Evolutionary conservation across 1,140 invertebrate species (phyloP).

Genomic region (Cherax destructor): DNA sequence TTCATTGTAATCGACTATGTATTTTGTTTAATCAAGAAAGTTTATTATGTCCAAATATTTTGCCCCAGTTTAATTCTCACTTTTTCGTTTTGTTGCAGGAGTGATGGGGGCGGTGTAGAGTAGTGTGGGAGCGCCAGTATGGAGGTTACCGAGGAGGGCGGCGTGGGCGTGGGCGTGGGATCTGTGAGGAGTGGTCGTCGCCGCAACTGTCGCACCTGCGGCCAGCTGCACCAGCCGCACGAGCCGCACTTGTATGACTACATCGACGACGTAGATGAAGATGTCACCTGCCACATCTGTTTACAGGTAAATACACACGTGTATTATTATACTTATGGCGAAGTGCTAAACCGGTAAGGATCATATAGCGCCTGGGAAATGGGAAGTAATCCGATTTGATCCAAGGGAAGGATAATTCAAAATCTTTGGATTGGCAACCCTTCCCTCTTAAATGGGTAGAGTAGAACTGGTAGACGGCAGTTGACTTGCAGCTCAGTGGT

Average conservation of each 20-base stretch:
- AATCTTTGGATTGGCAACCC: too few species aligned
- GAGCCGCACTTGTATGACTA: slow-evolving; percentile 79
- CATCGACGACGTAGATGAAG: slow-evolving; percentile 77
- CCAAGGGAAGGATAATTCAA: too few species aligned
- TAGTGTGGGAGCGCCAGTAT: slow-evolving; percentile 59
- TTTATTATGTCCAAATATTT: background rate
- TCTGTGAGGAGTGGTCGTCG: slow-evolving; percentile 40
- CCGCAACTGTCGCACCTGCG: slow-evolving; percentile 75
- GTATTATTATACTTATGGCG: too few species aligned
- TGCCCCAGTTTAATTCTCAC: background rate
- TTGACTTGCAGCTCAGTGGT: too few species aligned
- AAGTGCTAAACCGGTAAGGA: too few species aligned
- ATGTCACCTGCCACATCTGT: slow-evolving; percentile 78
- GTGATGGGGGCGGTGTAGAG: slow-evolving; percentile 60
- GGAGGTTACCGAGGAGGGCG: slow-evolving; percentile 27
- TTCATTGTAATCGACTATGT: background rate
- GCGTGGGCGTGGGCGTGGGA: slow-evolving; percentile 48
- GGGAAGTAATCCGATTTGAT: too few species aligned
- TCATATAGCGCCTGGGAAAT: too few species aligned
- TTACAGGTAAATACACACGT: slow-evolving; percentile 73
- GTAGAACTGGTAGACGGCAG: too few species aligned
- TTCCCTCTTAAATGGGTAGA: too few species aligned
- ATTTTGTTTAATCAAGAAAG: background rate
- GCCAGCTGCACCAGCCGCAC: slow-evolving; percentile 76
- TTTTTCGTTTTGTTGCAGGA: background rate